Base-by-base conservation (phyloP, 35 echinoderm and acorn worm species). In the Chiridota heheva region DNA sequence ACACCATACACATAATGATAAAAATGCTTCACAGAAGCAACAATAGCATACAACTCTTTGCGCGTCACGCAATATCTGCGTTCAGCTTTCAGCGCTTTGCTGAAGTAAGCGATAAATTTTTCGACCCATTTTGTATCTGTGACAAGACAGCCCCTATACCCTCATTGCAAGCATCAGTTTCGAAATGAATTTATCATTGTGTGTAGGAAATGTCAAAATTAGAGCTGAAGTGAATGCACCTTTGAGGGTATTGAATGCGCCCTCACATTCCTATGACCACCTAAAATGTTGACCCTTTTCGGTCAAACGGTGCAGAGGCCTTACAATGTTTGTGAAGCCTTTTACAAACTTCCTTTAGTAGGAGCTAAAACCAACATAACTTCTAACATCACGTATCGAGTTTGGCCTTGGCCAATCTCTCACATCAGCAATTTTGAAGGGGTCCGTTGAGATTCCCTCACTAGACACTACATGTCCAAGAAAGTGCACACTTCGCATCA, bases 101-200 rank as follows among this genome's bases (percentile, higher is more conserved):
- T 84, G 51, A 32, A 45, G 30, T 84, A 84, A 16, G 18, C 5
- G 34, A 84, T 70, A 24, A 72, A 40, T 25, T 20, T 29, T 55
- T 84, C 81, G 18, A 72, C 12, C 66, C 46, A 72, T 84, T 33
- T 32, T 71, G 39, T 7, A 80, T 10, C 37, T 80, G 76, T 3
- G 56, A 80, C 31, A 77, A 25, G 6, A 77, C 73, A 16, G 16
- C 47, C 10, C 73, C 73, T 7, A 77, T 69, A 24, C 47, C 76
- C 20, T 32, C 25, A 31, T 80, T 40, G 37, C 81, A 56, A 10
- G 80, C 80, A 37, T 83, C 80, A 12, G 61, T 70, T 25, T 83
- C 60, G 12, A 83, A 32, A 83, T 69, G 40, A 69, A 83, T 4
- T 40, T 8, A 3, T 25, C 61, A 2, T 31, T 44, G 1, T 4